Evolutionary conservation across 2,113 vertebrate genomes (phyloP).

Genomic region (Bagarius yarrelli): DNA sequence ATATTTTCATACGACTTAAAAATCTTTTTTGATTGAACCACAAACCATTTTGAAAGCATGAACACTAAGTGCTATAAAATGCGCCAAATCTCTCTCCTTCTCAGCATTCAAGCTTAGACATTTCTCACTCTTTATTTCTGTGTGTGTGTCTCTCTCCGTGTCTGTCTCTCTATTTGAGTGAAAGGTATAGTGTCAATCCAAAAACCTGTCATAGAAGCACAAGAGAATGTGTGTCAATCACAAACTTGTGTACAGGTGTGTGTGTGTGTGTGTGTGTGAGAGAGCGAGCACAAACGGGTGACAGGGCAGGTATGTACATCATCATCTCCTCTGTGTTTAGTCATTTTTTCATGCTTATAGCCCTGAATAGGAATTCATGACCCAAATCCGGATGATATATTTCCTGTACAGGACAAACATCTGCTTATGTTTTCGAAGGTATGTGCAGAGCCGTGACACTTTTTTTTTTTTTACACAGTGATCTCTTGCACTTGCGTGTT

Average conservation of each 20-base stretch:
- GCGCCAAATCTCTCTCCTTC: background rate
- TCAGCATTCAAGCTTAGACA: background rate
- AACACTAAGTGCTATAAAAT: background rate
- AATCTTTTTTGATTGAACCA: background rate
- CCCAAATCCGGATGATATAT: conserved; percentile 4
- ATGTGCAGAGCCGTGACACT: background rate
- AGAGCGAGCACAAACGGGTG: background rate
- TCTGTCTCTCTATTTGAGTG: background rate
- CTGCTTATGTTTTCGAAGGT: background rate
- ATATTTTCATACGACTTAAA: background rate
- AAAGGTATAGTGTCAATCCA: conserved; percentile 10
- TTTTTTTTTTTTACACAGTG: conserved; percentile 6
- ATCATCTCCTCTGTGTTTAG: background rate
- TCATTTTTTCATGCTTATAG: conserved; percentile 3
- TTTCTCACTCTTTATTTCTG: background rate
- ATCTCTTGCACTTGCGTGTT: background rate
- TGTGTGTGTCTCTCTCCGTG: background rate
- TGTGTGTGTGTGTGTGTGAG: background rate
- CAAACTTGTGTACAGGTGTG: background rate
- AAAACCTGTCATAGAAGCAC: background rate
- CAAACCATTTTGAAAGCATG: background rate
- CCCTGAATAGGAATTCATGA: conserved; percentile 2
- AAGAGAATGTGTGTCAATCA: background rate
- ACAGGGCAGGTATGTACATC: background rate
- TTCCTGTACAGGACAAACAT: background rate